Evolutionary conservation across 2,113 vertebrate species (phyloP).

Genomic region (Trochalopteron elliotii): DNA sequence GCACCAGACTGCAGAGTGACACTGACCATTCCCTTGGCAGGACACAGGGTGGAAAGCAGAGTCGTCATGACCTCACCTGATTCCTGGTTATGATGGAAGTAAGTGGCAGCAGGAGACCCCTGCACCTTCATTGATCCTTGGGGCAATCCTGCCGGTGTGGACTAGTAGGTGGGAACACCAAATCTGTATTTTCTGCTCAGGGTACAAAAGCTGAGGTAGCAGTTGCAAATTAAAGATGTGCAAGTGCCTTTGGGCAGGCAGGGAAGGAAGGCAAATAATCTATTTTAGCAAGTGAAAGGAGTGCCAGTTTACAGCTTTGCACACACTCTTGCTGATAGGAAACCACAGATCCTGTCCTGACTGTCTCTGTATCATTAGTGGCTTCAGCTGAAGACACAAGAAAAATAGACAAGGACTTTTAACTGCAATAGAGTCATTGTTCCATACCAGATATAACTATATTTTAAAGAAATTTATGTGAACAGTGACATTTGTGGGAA

Average conservation of each 20-base stretch:
- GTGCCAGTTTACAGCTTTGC: not conserved
- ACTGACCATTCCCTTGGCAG: fast-evolving
- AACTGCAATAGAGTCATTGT: not conserved
- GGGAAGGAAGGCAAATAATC: not conserved
- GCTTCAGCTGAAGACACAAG: not conserved
- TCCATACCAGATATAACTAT: not conserved
- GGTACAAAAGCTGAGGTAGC: not conserved
- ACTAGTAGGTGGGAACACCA: not conserved
- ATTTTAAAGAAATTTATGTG: not conserved
- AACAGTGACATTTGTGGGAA: not conserved
- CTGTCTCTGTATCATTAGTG: not conserved
- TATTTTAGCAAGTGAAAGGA: not conserved
- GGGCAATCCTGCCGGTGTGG: not conserved
- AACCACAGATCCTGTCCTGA: not conserved
- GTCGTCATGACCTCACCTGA: too few relatives aligned
- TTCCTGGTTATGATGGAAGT: not conserved
- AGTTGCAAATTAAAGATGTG: not conserved
- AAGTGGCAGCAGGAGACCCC: not conserved
- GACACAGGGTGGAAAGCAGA: not conserved
- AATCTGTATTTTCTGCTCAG: not conserved
- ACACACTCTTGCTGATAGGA: not conserved
- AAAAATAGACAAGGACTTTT: not conserved
- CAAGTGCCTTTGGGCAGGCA: not conserved
- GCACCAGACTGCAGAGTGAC: not conserved
- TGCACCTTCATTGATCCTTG: fast-evolving